phyloP scores from a whole-genome alignment of 1,140 invertebrate species.

The Phymorhynchus buccinoides region DNA sequence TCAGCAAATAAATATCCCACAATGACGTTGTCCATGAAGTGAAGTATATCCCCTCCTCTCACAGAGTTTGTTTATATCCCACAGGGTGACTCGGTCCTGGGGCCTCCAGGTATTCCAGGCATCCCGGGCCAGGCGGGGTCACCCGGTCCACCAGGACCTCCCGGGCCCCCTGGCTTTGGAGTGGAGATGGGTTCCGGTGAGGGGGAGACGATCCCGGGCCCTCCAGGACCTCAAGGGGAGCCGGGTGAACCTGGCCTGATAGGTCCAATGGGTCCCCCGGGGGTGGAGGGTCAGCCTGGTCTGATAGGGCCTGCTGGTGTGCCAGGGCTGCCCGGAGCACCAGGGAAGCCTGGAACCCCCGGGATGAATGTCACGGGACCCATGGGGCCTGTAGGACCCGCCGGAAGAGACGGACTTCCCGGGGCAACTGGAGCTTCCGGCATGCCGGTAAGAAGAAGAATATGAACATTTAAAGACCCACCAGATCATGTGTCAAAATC shows the following conservation, averaged over 20 bases:
- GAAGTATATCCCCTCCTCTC: too few species aligned
- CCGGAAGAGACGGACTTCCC: slow-evolving; percentile 46
- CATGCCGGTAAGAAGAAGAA: slow-evolving; percentile 37
- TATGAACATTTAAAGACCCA: too few species aligned
- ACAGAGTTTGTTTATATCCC: slow-evolving; percentile 1
- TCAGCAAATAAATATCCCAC: too few species aligned
- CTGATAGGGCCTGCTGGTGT: slow-evolving; percentile 25
- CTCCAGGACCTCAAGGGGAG: slow-evolving; percentile 73
- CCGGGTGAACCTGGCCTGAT: slow-evolving; percentile 80
- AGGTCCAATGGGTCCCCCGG: slow-evolving; percentile 72
- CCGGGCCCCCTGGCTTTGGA: slow-evolving; percentile 29
- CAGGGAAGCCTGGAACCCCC: slow-evolving; percentile 77
- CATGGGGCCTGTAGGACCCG: slow-evolving; percentile 34
- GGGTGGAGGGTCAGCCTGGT: slow-evolving; percentile 30
- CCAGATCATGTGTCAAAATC: too few species aligned
- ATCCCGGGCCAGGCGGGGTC: slow-evolving; percentile 40
- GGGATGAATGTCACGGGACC: slow-evolving; percentile 76
- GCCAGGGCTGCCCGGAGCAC: slow-evolving; percentile 34
- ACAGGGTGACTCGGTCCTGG: slow-evolving; percentile 44
- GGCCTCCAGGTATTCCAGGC: slow-evolving; percentile 57
- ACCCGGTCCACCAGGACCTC: slow-evolving; percentile 44
- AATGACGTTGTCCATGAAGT: too few species aligned
- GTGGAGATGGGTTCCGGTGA: slow-evolving; percentile 40
- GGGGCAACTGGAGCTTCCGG: slow-evolving; percentile 75
- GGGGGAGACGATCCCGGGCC: slow-evolving; percentile 28